phyloP scores from a whole-genome alignment of 2,113 vertebrate genomes.

The Geococcyx californianus region DNA sequence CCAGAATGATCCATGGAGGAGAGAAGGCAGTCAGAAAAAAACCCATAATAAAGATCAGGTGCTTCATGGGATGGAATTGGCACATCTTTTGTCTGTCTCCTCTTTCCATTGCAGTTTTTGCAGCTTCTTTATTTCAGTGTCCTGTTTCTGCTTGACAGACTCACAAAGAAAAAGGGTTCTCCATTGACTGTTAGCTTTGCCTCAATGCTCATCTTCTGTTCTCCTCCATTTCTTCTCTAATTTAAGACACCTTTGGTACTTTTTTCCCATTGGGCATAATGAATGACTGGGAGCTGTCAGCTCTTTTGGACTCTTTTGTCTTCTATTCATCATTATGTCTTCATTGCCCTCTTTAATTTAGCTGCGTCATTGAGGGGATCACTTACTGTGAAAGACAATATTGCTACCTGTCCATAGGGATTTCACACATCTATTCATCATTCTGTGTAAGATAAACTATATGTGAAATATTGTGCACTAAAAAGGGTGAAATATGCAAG shows the following conservation, averaged over 20 bases:
- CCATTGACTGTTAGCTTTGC: not conserved
- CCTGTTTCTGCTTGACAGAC: not conserved
- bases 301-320: constrained; percentile 17
- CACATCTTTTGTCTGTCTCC: not conserved
- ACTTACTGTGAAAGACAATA: constrained; percentile 23
- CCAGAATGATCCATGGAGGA: not conserved
- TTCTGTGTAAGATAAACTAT: not conserved
- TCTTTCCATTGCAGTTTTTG: not conserved
- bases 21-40: not conserved
- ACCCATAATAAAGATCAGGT: not conserved
- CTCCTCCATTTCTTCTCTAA: not conserved
- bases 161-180: not conserved
- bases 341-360: constrained; percentile 44
- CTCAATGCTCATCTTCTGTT: not conserved
- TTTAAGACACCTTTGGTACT: not conserved
- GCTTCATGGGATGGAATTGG: not conserved
- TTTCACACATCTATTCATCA: constrained; percentile 14
- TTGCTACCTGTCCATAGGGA: not conserved
- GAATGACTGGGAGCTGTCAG: constrained; percentile 2
- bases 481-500: not conserved
- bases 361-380: not conserved
- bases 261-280: not conserved
- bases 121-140: not conserved
- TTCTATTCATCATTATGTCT: constrained; percentile 56
- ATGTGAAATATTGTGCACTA: not conserved